Conservation (phyloP, 2,888 invertebrate genomes). For the Hyposoter didymator region DNA sequence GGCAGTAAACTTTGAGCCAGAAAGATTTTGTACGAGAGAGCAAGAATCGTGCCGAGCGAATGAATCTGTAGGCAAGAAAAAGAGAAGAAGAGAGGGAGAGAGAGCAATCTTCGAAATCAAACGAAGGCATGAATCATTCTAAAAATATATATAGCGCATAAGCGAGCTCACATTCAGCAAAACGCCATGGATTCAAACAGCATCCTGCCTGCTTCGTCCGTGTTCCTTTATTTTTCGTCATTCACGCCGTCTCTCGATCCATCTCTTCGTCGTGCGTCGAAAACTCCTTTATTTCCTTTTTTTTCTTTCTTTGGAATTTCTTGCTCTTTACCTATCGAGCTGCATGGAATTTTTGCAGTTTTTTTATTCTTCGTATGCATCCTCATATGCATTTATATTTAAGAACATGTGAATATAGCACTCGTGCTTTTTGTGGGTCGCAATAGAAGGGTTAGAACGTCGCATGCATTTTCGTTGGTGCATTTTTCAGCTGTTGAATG, state of each 20-base stretch:
- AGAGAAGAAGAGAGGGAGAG: slow-evolving; percentile 43
- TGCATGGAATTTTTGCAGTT: neutral
- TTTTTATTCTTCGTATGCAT: slow-evolving; percentile 18
- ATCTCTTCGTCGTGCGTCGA: slow-evolving; percentile 42
- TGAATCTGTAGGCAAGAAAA: slow-evolving; percentile 9
- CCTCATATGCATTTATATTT: slow-evolving; percentile 2
- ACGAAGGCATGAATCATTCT: slow-evolving; percentile 81
- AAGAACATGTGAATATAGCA: slow-evolving; percentile 8
- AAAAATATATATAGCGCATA: slow-evolving; percentile 77
- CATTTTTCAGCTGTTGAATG: neutral
- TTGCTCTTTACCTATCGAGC: slow-evolving; percentile 49
- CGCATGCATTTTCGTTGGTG: neutral
- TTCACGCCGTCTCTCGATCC: slow-evolving; percentile 58
- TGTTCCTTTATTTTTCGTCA: slow-evolving; percentile 52
- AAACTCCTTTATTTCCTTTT: slow-evolving; percentile 55
- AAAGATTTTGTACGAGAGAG: slow-evolving; percentile 59
- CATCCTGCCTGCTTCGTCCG: slow-evolving; percentile 60
- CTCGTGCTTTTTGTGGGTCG: neutral
- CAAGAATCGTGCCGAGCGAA: slow-evolving; percentile 11
- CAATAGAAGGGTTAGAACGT: neutral
- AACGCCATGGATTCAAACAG: slow-evolving; percentile 50
- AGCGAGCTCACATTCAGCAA: slow-evolving; percentile 58
- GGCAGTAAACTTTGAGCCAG: slow-evolving; percentile 42
- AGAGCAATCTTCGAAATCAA: slow-evolving; percentile 81
- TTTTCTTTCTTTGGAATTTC: slow-evolving; percentile 59